Base-by-base conservation (phyloP, 2,888 invertebrate species). In the Drosophila paucipuncta region DNA sequence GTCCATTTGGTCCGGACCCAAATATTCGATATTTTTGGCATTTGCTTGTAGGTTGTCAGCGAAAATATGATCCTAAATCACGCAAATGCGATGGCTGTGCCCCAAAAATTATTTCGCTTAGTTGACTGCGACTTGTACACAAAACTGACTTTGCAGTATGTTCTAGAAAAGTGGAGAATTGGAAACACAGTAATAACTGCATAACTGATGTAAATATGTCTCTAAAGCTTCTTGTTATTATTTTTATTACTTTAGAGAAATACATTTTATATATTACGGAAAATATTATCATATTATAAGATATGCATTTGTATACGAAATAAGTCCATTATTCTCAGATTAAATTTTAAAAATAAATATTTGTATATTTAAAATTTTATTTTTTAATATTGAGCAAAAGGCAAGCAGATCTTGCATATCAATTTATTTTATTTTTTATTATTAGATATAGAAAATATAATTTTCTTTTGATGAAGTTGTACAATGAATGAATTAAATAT, bases 21-120 rank as follows among this genome's bases (percentile, higher is more conserved):
- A 81, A 82, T 76, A 67, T 76, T 65, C 58, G 54, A 59, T 57
- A 74, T 69, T 68, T 74, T 65, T 72, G 59, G 60, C 39, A 68
- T 67, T 72, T 68, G 66, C 50, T 28, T 50, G 28, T 54, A 49
- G 58, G 54, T 59, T 69, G 70, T 50, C 60, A 55, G 73, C 63
- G 62, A 55, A 68, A 73, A 71, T 76, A 74, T 64, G 73, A 77
- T 77, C 80, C 73, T 76, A 68, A 80, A 80, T 68, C 80, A 70
- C 43, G 52, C 25, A 60, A 37, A 47, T 69, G 43, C 53, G 11
- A 43, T 43, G 22, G 18, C 18, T 50, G 43, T 37, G 37, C 16
- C 13, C 49, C 25, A 35, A 37, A 55, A 74, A 69, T 53, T 33
- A 78, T 67, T 54, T 68, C 33, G 50, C 22, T 16, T 16, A 64